These are phyloP conservation scores for Eufriesea mexicana DNA, from an alignment of 1,140 invertebrate genomes.

Conservation along the genomic window DNA sequence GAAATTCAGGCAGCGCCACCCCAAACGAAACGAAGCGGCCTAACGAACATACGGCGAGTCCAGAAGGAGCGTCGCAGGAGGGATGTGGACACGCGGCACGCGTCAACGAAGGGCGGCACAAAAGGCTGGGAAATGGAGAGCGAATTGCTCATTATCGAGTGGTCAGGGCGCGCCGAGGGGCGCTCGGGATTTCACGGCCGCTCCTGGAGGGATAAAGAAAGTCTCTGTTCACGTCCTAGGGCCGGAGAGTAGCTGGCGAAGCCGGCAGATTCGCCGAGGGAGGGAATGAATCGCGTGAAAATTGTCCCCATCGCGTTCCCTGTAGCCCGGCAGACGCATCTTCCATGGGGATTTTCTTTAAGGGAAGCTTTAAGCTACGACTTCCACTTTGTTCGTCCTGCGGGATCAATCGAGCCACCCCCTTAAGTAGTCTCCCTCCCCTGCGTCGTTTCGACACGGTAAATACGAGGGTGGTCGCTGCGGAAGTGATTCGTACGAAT, in stretches of 20 bases:
- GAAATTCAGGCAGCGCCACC: constrained; percentile 31
- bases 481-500: constrained; percentile 72
- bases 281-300: constrained; percentile 64
- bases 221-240: not conserved
- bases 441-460: constrained; percentile 45
- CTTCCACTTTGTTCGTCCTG: constrained; percentile 23
- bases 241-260: not conserved
- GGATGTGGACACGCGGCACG: constrained; percentile 57
- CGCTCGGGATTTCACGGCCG: constrained; percentile 60
- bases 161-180: constrained; percentile 58
- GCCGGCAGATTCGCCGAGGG: constrained; percentile 40
- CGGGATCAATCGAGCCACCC: constrained; percentile 52
- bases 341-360: constrained; percentile 28
- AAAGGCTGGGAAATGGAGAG: constrained; percentile 76
- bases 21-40: constrained; percentile 40
- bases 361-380: constrained; percentile 6
- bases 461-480: constrained; percentile 43
- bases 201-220: constrained; percentile 28
- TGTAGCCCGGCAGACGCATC: constrained; percentile 17
- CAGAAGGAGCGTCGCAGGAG: constrained; percentile 34
- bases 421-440: not conserved
- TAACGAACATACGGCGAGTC: constrained; percentile 64
- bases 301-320: constrained; percentile 50
- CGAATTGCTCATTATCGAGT: constrained; percentile 78
- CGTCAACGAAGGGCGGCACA: constrained; percentile 69